Evolutionary conservation across 2,888 invertebrate species (phyloP), one percentile per base, ranked within the genome.

Genomic region (Mallateleia sp.): DNA sequence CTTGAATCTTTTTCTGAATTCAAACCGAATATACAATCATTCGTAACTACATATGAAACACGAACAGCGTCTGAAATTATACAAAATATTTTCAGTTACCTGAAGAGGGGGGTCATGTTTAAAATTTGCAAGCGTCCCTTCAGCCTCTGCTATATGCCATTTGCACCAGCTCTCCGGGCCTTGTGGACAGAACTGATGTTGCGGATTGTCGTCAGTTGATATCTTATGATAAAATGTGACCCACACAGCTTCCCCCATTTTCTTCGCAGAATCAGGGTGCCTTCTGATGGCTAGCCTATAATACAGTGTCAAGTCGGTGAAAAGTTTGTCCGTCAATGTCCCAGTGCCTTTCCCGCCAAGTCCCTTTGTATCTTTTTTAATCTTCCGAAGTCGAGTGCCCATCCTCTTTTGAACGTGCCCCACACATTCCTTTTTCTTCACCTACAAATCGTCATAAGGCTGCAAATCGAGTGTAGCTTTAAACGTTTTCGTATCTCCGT

Each of bases 401-500:
- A 72, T 58, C 9, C 58, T 72, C 15, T 72, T 72, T 18, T 72
- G 42, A 28, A 62, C 62, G 42, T 64, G 42, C 2, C 64, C 64
- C 15, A 64, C 25, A 25, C 64, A 64, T 64, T 64, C 60, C 60
- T 47, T 72, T 32, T 58, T 72, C 15, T 72, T 45, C n/a, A 64
- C 34, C 22, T 50, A 20, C 32, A 82, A 47, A 54, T 80, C 45
- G 18, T 52, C 47, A 45, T 85, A 85, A 9, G 80, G 74, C 15
- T 74, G n/a, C 56, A 54, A 47, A 60, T 81, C 71, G 8, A 62
- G 42, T 15, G 77, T 20, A 60, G 72, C 85, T 66, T 77, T 71
- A 47, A 71, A 82, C 8, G 78, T 78, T 71, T 80, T 85, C 20
- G 85, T 54, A 34, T 85, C 77, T 8, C 85, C 81, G 62, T 85